Percentiles rank a stretch among this genome's conserved stretches.
Evolutionary conservation across 2,888 invertebrate genomes (phyloP).

Genomic region (Zygothrica quintamaculata): DNA sequence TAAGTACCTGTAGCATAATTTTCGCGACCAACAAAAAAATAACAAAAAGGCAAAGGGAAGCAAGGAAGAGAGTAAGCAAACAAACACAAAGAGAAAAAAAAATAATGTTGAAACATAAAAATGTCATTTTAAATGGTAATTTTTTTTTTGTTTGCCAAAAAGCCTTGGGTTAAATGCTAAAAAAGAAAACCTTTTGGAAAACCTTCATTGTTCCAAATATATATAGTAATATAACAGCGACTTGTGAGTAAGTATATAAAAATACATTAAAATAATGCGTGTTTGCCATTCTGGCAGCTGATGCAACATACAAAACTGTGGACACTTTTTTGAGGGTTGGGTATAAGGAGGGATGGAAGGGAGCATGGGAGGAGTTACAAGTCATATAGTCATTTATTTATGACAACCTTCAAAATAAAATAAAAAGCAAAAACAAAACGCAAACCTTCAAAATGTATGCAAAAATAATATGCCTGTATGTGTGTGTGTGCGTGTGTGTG

Average conservation of each 20-base stretch:
- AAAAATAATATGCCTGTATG: conserved; percentile 25
- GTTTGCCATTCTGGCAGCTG: conserved; percentile 76
- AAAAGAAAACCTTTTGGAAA: too few relatives aligned
- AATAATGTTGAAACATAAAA: conserved; percentile 63
- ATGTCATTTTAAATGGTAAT: conserved; percentile 76
- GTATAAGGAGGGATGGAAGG: neutral
- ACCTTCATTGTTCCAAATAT: conserved; percentile 42
- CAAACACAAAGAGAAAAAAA: conserved; percentile 30
- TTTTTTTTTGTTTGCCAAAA: conserved; percentile 43
- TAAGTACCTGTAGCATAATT: conserved; percentile 48
- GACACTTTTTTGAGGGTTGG: conserved; percentile 23
- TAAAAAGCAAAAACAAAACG: neutral
- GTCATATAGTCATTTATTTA: conserved; percentile 73
- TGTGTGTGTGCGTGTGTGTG: conserved; percentile 15
- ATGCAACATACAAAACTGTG: conserved; percentile 56
- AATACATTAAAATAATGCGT: conserved; percentile 82
- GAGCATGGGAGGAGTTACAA: conserved; percentile 5
- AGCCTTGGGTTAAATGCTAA: conserved; percentile 58
- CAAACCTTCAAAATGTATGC: conserved; percentile 25
- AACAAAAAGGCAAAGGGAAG: conserved; percentile 5
- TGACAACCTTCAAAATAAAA: conserved; percentile 28
- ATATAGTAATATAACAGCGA: conserved; percentile 10
- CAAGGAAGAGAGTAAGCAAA: conserved; percentile 5
- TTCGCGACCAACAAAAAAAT: conserved; percentile 38
- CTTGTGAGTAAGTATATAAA: conserved; percentile 58